phyloP scores from a whole-genome alignment of 1,140 invertebrate species.

The Orchestia grillus region DNA sequence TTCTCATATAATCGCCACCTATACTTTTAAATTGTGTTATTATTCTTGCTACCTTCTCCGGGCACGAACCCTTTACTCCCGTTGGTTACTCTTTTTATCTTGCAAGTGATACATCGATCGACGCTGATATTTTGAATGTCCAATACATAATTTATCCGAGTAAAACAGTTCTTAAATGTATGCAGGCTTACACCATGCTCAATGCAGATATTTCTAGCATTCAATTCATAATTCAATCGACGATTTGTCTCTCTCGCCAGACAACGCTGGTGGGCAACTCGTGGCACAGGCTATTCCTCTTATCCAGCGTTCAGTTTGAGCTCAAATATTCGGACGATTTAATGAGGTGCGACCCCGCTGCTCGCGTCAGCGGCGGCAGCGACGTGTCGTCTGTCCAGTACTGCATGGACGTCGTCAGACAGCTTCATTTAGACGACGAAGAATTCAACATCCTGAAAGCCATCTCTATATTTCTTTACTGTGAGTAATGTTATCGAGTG shows the following conservation, averaged over 20 bases:
- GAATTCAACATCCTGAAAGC: slow-evolving; percentile 38
- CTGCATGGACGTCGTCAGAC: neutral
- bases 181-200: no score
- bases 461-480: neutral
- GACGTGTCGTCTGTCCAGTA: neutral
- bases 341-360: neutral
- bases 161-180: no score
- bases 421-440: neutral
- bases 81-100: no score
- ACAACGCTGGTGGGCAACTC: neutral
- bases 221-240: no score
- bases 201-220: no score
- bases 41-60: no score
- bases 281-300: slow-evolving; percentile 14
- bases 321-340: neutral
- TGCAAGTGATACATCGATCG: no score
- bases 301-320: neutral
- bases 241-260: neutral
- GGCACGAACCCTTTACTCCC: no score
- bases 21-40: no score
- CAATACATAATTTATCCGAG: no score
- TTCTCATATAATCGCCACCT: no score
- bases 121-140: no score
- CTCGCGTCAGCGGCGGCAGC: neutral
- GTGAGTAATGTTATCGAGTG: neutral